Percentiles rank a stretch among this genome's conserved stretches.
These are phyloP conservation scores for Phylloscopus collybita DNA, from an alignment of 2,797 vertebrate species.

Conservation along the genomic window DNA sequence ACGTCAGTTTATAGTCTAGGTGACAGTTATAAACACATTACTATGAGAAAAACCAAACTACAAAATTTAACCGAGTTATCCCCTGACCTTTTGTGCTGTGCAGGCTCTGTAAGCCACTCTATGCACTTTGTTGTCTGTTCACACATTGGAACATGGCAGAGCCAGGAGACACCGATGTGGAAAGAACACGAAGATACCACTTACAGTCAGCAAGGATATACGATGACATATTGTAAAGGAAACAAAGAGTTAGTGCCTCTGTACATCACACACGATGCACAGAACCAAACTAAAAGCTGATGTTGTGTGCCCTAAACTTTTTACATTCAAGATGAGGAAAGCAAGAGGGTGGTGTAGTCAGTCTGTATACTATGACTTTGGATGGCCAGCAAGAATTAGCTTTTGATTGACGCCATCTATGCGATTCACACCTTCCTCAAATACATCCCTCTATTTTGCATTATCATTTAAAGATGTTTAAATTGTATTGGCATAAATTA, in stretches of 20 bases:
- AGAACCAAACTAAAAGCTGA: not conserved
- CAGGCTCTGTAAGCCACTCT: not conserved
- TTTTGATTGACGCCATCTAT: not conserved
- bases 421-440: not conserved
- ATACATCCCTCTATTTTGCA: not conserved
- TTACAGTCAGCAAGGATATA: not conserved
- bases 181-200: not conserved
- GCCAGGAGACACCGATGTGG: accelerated
- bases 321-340: not conserved
- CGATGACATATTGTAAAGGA: not conserved
- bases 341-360: not conserved
- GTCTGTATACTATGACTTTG: not conserved
- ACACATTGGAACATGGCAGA: not conserved
- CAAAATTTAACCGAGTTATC: not conserved
- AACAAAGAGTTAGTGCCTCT: not conserved
- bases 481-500: not conserved
- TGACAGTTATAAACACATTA: not conserved
- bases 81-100: not conserved
- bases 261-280: not conserved
- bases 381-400: not conserved
- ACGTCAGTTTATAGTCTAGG: not conserved
- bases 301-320: not conserved
- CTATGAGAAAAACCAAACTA: not conserved
- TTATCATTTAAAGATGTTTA: not conserved
- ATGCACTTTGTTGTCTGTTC: not conserved